These are phyloP conservation scores for Saimiri boliviensis DNA, from an alignment of 2,113 vertebrate genomes.

Conservation along the genomic window DNA sequence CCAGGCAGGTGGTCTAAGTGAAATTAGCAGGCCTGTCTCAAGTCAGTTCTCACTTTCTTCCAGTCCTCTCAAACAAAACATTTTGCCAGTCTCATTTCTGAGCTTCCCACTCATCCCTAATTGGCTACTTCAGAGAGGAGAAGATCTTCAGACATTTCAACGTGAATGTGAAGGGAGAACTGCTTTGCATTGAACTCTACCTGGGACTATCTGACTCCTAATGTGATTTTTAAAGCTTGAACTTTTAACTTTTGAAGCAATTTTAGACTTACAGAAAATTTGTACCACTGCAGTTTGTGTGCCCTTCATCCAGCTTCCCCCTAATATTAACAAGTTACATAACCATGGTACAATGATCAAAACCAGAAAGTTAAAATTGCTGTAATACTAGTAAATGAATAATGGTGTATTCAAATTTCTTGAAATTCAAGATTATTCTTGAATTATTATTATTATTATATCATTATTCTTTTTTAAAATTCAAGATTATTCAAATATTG, in stretches of 20 bases:
- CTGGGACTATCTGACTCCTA: not conserved
- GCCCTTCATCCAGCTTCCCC: not conserved
- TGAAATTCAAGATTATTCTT: not conserved
- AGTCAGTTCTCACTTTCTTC: conserved; percentile 38
- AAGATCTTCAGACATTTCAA: conserved; percentile 23
- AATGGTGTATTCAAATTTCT: not conserved
- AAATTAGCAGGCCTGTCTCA: conserved; percentile 64
- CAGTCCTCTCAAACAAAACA: conserved; percentile 28
- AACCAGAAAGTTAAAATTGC: not conserved
- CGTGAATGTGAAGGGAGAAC: not conserved
- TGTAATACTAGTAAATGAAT: not conserved
- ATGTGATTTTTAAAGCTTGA: not conserved
- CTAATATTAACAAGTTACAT: not conserved
- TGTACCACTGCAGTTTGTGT: not conserved
- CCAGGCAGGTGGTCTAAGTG: conserved; percentile 65
- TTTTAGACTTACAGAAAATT: not conserved
- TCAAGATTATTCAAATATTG: not conserved
- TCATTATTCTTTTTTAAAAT: not conserved
- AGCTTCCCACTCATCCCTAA: not conserved
- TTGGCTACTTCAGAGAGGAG: conserved; percentile 27
- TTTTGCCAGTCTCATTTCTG: not conserved
- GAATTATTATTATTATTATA: no score
- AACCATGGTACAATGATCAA: not conserved
- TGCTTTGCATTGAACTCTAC: not conserved
- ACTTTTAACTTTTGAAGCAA: not conserved